Evolutionary conservation across 2,888 invertebrate genomes (phyloP).

Genomic region (Corbicula japonica): DNA sequence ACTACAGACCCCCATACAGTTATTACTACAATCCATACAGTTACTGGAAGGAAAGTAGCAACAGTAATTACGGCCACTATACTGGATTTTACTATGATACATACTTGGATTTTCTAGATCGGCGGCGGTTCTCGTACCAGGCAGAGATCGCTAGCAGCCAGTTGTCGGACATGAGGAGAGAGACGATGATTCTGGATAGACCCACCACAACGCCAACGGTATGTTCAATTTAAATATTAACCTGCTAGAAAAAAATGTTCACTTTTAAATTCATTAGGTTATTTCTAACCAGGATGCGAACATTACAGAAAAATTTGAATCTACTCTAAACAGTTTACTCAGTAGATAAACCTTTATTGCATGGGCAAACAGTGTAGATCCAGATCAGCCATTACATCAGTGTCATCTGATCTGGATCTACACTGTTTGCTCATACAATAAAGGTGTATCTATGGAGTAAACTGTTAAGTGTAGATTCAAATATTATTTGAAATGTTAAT

Average conservation of each 20-base stretch:
- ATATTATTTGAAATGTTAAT: too few relatives aligned
- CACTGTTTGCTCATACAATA: too few relatives aligned
- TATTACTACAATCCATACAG: constrained; percentile 3
- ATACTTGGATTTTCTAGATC: constrained; percentile 67
- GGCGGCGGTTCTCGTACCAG: constrained; percentile 63
- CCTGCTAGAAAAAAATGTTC: not conserved
- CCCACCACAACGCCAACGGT: constrained; percentile 70
- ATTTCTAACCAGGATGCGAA: not conserved
- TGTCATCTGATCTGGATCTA: too few relatives aligned
- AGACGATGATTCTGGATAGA: constrained; percentile 77
- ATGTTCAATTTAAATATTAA: constrained; percentile 24
- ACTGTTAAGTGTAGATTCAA: too few relatives aligned
- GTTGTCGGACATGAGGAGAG: constrained; percentile 69
- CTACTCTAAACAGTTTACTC: not conserved
- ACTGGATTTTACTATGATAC: constrained; percentile 3
- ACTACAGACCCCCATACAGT: constrained; percentile 5
- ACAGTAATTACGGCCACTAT: too few relatives aligned
- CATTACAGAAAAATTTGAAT: not conserved
- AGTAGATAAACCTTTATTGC: not conserved
- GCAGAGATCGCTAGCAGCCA: constrained; percentile 56
- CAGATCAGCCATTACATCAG: too few relatives aligned
- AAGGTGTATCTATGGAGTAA: too few relatives aligned
- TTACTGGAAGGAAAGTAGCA: too few relatives aligned
- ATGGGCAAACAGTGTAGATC: not conserved
- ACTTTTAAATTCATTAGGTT: not conserved